A percentile compares a stretch with the other conserved stretches of the same genome.
Evolutionary conservation across 2,888 invertebrate genomes (phyloP).

Genomic region (Apocheima hispidaria): DNA sequence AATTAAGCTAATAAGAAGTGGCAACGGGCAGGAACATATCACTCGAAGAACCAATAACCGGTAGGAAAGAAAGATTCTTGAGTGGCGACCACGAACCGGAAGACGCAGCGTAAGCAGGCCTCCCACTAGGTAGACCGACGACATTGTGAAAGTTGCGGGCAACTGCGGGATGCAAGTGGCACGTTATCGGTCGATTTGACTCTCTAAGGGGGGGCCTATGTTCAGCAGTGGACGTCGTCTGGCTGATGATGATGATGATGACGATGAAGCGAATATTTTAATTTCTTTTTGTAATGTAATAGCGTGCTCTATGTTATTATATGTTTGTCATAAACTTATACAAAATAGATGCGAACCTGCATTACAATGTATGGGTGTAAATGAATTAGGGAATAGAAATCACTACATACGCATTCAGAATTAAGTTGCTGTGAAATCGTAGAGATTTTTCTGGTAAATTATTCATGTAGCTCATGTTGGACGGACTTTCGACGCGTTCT

Average conservation of each 20-base stretch:
- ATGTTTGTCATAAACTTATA: slow-evolving; percentile 47
- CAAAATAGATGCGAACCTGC: slow-evolving; percentile 58
- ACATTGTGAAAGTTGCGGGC: too few species aligned
- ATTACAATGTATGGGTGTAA: slow-evolving; percentile 71
- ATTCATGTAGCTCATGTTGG: slow-evolving; percentile 83
- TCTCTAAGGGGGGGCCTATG: too few species aligned
- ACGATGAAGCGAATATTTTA: slow-evolving; percentile 25
- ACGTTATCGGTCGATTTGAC: slow-evolving; percentile 16
- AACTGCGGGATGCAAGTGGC: too few species aligned
- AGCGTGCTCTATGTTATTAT: neutral
- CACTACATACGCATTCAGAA: slow-evolving; percentile 76
- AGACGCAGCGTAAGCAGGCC: too few species aligned
- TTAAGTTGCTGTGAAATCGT: slow-evolving; percentile 84
- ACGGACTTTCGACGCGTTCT: slow-evolving; percentile 80
- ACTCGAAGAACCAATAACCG: too few species aligned
- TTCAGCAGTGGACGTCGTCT: too few species aligned
- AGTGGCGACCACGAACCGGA: too few species aligned
- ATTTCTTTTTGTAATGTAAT: slow-evolving; percentile 26
- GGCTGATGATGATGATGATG: too few species aligned
- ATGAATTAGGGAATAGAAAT: slow-evolving; percentile 83
- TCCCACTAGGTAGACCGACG: too few species aligned
- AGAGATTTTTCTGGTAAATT: slow-evolving; percentile 86
- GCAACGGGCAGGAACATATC: too few species aligned
- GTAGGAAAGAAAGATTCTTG: too few species aligned
- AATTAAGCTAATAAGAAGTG: too few species aligned